Conservation (phyloP, 2,797 vertebrate species). For the Pangasius djambal region DNA sequence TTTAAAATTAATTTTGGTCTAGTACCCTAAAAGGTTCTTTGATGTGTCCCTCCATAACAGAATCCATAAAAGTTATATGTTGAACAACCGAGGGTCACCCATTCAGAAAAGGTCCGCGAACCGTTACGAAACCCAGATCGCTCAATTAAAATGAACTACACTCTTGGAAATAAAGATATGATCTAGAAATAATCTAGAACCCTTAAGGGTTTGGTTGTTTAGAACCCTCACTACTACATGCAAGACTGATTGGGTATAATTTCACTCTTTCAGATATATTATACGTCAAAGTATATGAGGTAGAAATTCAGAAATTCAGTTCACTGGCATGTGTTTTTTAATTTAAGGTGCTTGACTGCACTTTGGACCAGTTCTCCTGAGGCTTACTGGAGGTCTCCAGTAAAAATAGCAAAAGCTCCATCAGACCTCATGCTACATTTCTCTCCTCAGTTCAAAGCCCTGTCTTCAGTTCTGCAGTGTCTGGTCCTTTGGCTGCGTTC, state of each 20-base stretch:
- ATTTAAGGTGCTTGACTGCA: conserved; percentile 1
- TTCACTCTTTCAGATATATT: neutral
- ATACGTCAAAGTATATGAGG: neutral
- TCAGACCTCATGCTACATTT: conserved; percentile 38
- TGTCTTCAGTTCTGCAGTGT: conserved; percentile 33
- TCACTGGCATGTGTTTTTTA: neutral
- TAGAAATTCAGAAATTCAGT: neutral
- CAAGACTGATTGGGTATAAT: neutral
- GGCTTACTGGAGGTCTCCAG: neutral
- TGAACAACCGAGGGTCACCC: neutral
- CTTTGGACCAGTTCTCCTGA: neutral
- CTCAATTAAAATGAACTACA: neutral
- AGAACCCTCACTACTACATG: neutral
- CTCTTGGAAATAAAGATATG: neutral
- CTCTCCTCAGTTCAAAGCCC: conserved; percentile 34
- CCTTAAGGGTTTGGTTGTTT: neutral
- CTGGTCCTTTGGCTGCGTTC: conserved; percentile 19
- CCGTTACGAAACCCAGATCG: neutral
- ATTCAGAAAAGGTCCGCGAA: neutral
- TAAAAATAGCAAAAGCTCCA: conserved; percentile 28
- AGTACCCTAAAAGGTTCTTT: neutral
- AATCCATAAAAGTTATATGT: neutral
- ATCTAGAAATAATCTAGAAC: neutral
- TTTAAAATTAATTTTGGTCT: neutral
- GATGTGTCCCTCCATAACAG: neutral